Percentiles rank a stretch among this genome's conserved stretches.
These are phyloP conservation scores for Myxocyprinus asiaticus DNA, from an alignment of 2,113 vertebrate genomes.

Conservation along the genomic window DNA sequence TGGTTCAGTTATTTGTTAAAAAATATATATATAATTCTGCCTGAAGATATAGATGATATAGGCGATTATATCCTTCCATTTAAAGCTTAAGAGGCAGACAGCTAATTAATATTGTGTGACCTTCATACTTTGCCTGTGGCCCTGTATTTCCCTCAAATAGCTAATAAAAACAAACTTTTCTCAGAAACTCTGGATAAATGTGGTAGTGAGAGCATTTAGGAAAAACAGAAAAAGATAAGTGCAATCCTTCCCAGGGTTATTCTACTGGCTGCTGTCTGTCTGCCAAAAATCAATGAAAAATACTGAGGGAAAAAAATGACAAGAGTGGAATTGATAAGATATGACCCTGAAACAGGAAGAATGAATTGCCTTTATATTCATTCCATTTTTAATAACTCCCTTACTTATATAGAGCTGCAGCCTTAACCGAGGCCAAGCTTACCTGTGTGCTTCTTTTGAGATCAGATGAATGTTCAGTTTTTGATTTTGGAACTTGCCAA, in stretches of 20 bases:
- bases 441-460: background rate
- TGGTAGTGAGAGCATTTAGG: background rate
- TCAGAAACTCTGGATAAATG: background rate
- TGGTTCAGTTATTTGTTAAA: background rate
- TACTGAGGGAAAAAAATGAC: background rate
- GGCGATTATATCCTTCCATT: background rate
- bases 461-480: background rate
- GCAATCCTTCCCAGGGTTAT: background rate
- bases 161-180: background rate
- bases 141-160: background rate
- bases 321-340: background rate
- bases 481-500: background rate
- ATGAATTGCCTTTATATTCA: background rate
- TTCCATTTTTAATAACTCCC: background rate
- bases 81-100: background rate
- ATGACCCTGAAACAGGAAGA: slow-evolving; percentile 20
- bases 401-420: background rate
- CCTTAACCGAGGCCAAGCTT: slow-evolving; percentile 22
- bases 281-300: background rate
- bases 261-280: no score
- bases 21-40: background rate
- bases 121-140: slow-evolving; percentile 15
- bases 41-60: background rate
- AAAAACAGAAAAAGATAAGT: background rate
- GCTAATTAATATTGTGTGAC: slow-evolving; percentile 2